A percentile compares a stretch with the other conserved stretches of the same genome.
phyloP scores from a whole-genome alignment of 2,797 vertebrate genomes.

The Zonotrichia albicollis region DNA sequence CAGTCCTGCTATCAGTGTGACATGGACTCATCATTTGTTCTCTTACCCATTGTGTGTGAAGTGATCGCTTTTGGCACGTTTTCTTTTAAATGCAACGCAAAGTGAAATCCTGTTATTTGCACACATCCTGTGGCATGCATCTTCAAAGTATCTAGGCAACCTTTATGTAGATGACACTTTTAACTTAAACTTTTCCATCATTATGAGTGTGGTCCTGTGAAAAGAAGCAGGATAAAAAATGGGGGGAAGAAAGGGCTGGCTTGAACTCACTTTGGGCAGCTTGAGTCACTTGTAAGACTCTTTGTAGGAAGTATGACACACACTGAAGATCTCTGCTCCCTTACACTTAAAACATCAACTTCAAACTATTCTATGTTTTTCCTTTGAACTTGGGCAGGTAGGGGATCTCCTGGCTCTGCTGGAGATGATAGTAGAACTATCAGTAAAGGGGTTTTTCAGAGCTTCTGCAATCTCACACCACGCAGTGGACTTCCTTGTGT shows the following conservation, averaged over 20 bases:
- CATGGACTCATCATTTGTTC: background rate
- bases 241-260: background rate
- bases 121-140: background rate
- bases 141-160: constrained; percentile 18
- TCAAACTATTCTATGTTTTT: background rate
- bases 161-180: constrained; percentile 25
- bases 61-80: background rate
- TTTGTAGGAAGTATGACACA: background rate
- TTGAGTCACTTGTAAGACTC: background rate
- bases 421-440: background rate
- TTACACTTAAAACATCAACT: background rate
- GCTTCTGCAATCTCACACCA: fast-evolving
- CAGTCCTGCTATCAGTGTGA: background rate
- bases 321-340: background rate
- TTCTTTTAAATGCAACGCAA: background rate
- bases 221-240: background rate
- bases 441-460: background rate
- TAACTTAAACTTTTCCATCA: background rate
- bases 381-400: background rate
- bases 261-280: background rate
- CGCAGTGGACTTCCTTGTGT: background rate
- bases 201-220: background rate
- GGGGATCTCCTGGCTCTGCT: background rate
- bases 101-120: constrained; percentile 47
- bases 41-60: background rate